Conservation (phyloP, 2,888 invertebrate genomes). For the Caradrina kadenii region DNA sequence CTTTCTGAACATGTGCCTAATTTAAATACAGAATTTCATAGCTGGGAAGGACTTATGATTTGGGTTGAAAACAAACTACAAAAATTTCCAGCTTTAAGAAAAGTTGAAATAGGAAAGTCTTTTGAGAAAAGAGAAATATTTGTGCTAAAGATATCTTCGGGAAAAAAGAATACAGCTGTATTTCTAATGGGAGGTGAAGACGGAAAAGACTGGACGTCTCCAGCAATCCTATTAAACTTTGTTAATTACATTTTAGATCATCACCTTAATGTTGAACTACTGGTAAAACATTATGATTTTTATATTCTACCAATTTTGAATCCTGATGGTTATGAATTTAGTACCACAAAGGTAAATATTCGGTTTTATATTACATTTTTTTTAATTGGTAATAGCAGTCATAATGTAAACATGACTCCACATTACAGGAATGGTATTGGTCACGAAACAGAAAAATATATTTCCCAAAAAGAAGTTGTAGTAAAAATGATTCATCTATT, state of each 20-base stretch:
- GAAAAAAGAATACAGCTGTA: conserved; percentile 70
- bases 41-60: conserved; percentile 67
- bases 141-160: conserved; percentile 74
- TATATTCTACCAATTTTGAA: conserved; percentile 83
- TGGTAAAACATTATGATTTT: conserved; percentile 75
- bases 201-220: conserved; percentile 82
- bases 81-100: conserved; percentile 64
- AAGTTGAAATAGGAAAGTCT: conserved; percentile 75
- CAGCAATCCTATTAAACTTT: conserved; percentile 77
- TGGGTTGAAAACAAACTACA: conserved; percentile 70
- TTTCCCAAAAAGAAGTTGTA: conserved; percentile 72
- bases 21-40: conserved; percentile 63
- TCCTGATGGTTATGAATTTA: conserved; percentile 84
- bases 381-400: not conserved
- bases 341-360: conserved; percentile 71
- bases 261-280: conserved; percentile 47
- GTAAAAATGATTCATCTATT: conserved; percentile 61
- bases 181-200: conserved; percentile 83
- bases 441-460: conserved; percentile 78
- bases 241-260: conserved; percentile 69
- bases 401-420: conserved; percentile 4
- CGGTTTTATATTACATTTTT: not conserved
- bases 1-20: conserved; percentile 10
- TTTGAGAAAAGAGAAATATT: conserved; percentile 78
- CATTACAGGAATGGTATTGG: conserved; percentile 79